Evolutionary conservation across 2,113 vertebrate species (phyloP).

Genomic region (Narcine bancroftii): DNA sequence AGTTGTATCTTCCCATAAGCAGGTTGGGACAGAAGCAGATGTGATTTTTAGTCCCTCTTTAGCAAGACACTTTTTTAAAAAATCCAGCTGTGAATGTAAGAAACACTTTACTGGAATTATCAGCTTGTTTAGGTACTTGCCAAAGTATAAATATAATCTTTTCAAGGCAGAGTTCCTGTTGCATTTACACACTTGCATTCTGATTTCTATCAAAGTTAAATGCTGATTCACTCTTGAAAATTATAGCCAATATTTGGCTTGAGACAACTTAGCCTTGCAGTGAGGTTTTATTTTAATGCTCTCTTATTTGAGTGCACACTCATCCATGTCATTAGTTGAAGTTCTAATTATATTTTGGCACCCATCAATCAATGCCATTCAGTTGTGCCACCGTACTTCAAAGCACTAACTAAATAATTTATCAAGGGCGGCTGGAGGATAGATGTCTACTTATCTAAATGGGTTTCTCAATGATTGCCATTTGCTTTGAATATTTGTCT

Average conservation of each 20-base stretch:
- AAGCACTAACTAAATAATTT: constrained; percentile 35
- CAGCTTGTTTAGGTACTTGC: background rate
- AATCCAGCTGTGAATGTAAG: background rate
- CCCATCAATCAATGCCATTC: constrained; percentile 32
- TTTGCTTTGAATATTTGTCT: constrained; percentile 5
- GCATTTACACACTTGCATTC: background rate
- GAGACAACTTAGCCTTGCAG: background rate
- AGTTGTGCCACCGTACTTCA: constrained; percentile 17
- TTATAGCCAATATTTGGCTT: background rate
- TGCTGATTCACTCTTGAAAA: background rate
- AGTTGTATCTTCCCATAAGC: background rate
- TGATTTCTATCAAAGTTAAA: background rate
- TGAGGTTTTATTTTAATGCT: background rate
- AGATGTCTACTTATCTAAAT: constrained; percentile 27
- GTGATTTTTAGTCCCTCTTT: background rate
- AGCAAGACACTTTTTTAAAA: background rate
- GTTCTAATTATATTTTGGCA: constrained; percentile 28
- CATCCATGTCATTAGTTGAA: constrained; percentile 27
- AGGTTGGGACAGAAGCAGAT: background rate
- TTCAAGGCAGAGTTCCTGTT: background rate
- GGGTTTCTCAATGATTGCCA: constrained; percentile 16
- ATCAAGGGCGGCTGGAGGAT: constrained; percentile 32
- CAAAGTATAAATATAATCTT: background rate
- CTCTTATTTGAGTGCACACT: background rate
- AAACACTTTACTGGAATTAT: background rate